phyloP scores from a whole-genome alignment of 2,113 vertebrate genomes.

The Nansenia antarctica region DNA sequence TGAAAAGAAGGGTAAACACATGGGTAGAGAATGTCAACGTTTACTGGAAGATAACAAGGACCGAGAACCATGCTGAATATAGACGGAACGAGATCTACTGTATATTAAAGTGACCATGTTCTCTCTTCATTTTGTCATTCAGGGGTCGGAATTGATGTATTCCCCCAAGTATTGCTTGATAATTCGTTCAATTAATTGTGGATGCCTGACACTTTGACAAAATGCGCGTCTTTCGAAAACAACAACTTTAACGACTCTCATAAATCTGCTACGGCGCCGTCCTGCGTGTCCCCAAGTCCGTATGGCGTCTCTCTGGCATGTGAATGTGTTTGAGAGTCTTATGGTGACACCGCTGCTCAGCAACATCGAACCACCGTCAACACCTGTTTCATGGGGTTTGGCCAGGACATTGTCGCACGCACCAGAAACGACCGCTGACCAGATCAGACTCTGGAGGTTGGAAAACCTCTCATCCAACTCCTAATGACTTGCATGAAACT shows the following conservation, averaged over 20 bases:
- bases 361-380: no score
- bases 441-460: background rate
- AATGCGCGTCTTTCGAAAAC: background rate
- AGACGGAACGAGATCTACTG: background rate
- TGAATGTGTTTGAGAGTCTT: background rate
- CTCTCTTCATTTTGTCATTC: background rate
- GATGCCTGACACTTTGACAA: background rate
- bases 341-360: no score
- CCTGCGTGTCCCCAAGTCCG: background rate
- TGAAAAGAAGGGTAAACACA: background rate
- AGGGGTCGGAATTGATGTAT: background rate
- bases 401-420: background rate
- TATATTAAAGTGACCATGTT: background rate
- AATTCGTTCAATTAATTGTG: slow-evolving; percentile 2
- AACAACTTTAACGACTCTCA: background rate
- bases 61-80: background rate
- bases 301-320: background rate
- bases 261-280: background rate
- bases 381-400: background rate
- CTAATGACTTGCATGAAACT: background rate
- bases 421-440: background rate
- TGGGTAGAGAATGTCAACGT: background rate
- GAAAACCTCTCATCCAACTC: background rate
- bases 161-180: background rate
- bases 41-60: slow-evolving; percentile 1